phyloP scores from a whole-genome alignment of 2,113 vertebrate genomes.

The Calyptommatus sinebrachiatus region DNA sequence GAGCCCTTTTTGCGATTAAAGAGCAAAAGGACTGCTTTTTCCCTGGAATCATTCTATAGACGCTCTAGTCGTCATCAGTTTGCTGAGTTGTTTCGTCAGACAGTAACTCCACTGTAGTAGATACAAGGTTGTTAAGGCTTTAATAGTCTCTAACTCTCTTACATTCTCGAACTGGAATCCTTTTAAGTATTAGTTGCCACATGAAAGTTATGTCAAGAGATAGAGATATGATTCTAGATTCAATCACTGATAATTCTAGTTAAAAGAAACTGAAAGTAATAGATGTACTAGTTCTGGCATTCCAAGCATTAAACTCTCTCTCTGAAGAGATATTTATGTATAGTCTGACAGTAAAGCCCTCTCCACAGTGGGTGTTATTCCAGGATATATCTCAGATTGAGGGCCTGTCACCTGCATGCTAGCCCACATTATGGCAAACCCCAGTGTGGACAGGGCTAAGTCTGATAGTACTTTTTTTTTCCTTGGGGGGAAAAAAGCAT shows the following conservation, averaged over 20 bases:
- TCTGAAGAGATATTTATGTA: background rate
- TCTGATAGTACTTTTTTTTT: too few relatives aligned
- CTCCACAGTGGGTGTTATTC: too few relatives aligned
- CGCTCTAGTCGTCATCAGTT: slow-evolving; percentile 38
- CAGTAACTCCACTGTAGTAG: background rate
- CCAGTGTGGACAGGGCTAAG: too few relatives aligned
- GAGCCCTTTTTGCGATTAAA: slow-evolving; percentile 45
- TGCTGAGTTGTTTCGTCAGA: background rate
- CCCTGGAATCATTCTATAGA: slow-evolving; percentile 47
- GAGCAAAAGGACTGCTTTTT: slow-evolving; percentile 19
- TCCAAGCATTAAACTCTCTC: background rate
- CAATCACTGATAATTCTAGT: background rate
- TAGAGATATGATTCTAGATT: background rate
- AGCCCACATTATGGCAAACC: too few relatives aligned
- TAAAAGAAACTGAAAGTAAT: background rate
- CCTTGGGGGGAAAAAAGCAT: too few relatives aligned
- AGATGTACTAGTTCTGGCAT: background rate
- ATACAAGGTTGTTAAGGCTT: background rate
- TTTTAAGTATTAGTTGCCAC: background rate
- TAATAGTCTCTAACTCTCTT: background rate
- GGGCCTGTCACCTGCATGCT: too few relatives aligned
- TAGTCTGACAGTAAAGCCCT: background rate
- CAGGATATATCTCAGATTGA: too few relatives aligned
- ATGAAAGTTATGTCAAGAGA: background rate
- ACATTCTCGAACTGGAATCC: background rate